A percentile compares a stretch with the other conserved stretches of the same genome.
Evolutionary conservation across 2,113 vertebrate genomes (phyloP).

Genomic region (rat (Rattus norvegicus)): GRCr8 NC_086027.1:63669001-63669500

Average conservation of each 20-base stretch:
- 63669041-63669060: background rate
- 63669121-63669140: background rate
- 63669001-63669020: background rate
- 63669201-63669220: background rate
- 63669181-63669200: background rate
- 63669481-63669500: background rate
- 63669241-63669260: background rate
- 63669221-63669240: background rate
- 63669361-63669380: background rate
- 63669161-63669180: background rate
- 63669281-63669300: background rate
- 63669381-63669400: constrained; percentile 3
- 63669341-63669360: too few species aligned
- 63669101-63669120: background rate
- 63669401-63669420: background rate
- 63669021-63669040: background rate
- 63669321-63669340: background rate
- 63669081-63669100: background rate
- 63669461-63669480: background rate
- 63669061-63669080: background rate
- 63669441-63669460: background rate
- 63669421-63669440: background rate
- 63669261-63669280: too few species aligned
- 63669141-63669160: background rate
- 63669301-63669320: background rate